Conservation (phyloP, 2,797 vertebrate genomes). For the Eulemur coronatus region DNA sequence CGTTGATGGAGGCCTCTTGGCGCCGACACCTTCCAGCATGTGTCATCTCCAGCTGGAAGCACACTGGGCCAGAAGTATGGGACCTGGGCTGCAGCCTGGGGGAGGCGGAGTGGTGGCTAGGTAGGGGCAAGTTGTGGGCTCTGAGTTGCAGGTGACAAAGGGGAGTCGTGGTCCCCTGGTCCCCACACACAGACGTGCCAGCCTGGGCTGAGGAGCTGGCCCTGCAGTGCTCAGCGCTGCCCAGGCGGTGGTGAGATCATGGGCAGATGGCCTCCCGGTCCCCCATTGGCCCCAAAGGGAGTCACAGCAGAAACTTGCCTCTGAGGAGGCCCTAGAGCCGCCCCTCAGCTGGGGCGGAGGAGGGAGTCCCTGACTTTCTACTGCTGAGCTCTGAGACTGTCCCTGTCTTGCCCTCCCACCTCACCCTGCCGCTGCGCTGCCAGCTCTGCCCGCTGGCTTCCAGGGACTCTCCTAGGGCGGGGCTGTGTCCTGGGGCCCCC, state of each 20-base stretch:
- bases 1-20: neutral
- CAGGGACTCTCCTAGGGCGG: neutral
- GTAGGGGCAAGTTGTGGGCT: neutral
- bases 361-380: neutral
- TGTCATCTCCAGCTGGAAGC: neutral
- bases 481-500: accelerated
- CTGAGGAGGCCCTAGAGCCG: neutral
- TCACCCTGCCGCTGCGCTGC: neutral
- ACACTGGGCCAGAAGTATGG: neutral
- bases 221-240: neutral
- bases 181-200: neutral
- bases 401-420: accelerated
- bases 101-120: neutral
- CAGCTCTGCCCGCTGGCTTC: neutral
- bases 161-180: neutral
- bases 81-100: neutral
- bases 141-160: neutral
- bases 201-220: neutral
- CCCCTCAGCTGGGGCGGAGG: neutral
- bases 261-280: neutral
- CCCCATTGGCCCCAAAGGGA: neutral
- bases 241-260: neutral
- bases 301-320: neutral
- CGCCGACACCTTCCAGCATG: neutral
- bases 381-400: neutral